Conservation (phyloP, 1,140 invertebrate genomes). For the Drosophila suzukii region DNA sequence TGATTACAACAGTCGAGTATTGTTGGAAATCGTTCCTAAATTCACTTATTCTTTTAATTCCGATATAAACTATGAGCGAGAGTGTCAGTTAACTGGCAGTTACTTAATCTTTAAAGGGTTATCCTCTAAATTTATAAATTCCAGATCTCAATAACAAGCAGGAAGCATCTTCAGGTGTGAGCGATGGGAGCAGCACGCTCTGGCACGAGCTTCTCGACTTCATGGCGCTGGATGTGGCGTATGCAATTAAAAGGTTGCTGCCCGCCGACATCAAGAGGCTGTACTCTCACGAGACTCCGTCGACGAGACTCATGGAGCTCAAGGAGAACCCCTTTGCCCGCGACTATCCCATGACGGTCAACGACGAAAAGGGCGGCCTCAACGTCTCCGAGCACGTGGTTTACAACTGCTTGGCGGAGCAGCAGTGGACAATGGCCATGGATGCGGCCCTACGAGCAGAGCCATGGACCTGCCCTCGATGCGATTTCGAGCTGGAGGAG, state of each 20-base stretch:
- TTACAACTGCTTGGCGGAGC: conserved; percentile 90
- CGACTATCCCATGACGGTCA: conserved; percentile 86
- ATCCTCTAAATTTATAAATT: not conserved
- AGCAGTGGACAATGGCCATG: conserved; percentile 87
- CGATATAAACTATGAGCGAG: too few species aligned
- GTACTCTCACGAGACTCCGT: conserved; percentile 86
- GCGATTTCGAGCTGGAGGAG: conserved; percentile 84
- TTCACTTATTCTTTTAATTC: too few species aligned
- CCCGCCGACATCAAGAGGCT: conserved; percentile 92
- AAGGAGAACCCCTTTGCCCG: conserved; percentile 90
- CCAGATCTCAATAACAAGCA: conserved; percentile 42
- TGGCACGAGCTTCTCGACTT: conserved; percentile 90
- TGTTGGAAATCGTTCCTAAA: too few species aligned
- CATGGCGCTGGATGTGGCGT: conserved; percentile 91
- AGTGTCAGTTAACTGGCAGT: too few species aligned
- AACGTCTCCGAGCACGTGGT: conserved; percentile 92
- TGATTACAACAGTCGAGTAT: too few species aligned
- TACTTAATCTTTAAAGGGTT: not conserved
- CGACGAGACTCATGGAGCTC: conserved; percentile 76
- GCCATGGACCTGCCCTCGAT: conserved; percentile 87
- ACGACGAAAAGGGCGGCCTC: conserved; percentile 93
- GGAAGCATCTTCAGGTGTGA: not conserved
- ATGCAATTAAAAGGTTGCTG: conserved; percentile 92
- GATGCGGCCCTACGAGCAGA: conserved; percentile 85
- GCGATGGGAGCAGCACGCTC: conserved; percentile 72